Conservation (phyloP, 2,888 invertebrate genomes). For the Lamellibrachia columna region DNA sequence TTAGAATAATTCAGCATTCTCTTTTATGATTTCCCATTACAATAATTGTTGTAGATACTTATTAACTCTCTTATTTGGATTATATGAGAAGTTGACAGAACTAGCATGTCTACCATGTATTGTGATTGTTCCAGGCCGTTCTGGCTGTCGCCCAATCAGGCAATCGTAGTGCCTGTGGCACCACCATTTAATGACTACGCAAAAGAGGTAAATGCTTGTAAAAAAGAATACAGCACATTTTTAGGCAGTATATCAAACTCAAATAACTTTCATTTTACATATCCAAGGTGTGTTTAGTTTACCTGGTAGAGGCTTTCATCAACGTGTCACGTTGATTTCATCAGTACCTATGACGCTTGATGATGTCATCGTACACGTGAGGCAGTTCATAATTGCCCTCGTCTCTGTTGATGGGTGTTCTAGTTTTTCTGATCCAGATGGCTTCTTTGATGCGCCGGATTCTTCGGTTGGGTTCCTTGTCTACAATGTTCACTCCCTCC, state of each 20-base stretch:
- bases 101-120: background rate
- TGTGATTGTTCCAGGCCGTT: constrained; percentile 75
- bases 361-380: too few relatives aligned
- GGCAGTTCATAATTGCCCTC: too few relatives aligned
- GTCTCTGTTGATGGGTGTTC: too few relatives aligned
- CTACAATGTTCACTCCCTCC: too few relatives aligned
- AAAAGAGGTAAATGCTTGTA: constrained; percentile 71
- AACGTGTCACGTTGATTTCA: too few relatives aligned
- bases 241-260: background rate
- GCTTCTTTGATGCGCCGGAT: too few relatives aligned
- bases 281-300: background rate
- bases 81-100: background rate
- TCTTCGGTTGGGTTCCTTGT: too few relatives aligned
- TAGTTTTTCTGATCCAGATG: too few relatives aligned
- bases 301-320: too few relatives aligned
- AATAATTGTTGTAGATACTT: background rate
- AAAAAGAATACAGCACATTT: background rate
- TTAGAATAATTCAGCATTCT: background rate
- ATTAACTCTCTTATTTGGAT: background rate
- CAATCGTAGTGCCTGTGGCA: constrained; percentile 91
- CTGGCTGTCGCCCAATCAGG: constrained; percentile 96
- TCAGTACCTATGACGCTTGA: too few relatives aligned
- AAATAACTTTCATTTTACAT: too few relatives aligned
- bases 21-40: background rate
- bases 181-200: constrained; percentile 90